A percentile compares a stretch with the other conserved stretches of the same genome.
Evolutionary conservation across 1,140 invertebrate genomes (phyloP).

Genomic region (Anastrepha obliqua): DNA sequence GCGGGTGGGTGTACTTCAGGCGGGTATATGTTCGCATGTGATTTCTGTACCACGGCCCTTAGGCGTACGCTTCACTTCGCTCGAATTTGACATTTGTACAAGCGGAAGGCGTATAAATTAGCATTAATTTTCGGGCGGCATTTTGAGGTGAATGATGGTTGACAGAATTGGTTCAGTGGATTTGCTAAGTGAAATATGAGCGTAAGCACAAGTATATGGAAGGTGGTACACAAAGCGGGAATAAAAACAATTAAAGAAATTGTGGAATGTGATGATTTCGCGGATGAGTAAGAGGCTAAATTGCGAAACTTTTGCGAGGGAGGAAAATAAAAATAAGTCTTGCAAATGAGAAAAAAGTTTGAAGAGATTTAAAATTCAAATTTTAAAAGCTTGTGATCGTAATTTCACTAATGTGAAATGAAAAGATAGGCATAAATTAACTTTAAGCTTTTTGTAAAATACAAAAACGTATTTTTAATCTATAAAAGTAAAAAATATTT

Average conservation of each 20-base stretch:
- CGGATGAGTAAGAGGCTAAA: not conserved
- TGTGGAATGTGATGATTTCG: slow-evolving; percentile 25
- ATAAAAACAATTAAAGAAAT: slow-evolving; percentile 42
- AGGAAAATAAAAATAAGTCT: not conserved
- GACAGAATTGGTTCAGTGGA: slow-evolving; percentile 52
- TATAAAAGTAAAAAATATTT: too few species aligned
- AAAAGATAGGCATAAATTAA: not conserved
- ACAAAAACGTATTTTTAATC: too few species aligned
- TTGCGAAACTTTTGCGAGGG: slow-evolving; percentile 30
- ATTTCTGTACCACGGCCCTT: not conserved
- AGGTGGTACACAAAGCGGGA: slow-evolving; percentile 6
- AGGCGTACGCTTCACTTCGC: not conserved
- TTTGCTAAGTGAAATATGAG: slow-evolving; percentile 34
- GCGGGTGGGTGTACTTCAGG: not conserved
- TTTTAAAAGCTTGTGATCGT: not conserved
- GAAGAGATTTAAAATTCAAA: not conserved
- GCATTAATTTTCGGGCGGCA: slow-evolving; percentile 52
- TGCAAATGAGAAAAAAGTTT: not conserved
- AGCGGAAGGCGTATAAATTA: slow-evolving; percentile 51
- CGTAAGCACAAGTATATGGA: not conserved
- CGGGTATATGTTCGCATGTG: not conserved
- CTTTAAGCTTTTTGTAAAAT: not conserved
- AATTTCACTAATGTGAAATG: not conserved
- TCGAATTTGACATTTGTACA: slow-evolving; percentile 39
- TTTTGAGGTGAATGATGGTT: slow-evolving; percentile 50